phyloP scores from a whole-genome alignment of 1,140 invertebrate species.

The Diachasmimorpha longicaudata region DNA sequence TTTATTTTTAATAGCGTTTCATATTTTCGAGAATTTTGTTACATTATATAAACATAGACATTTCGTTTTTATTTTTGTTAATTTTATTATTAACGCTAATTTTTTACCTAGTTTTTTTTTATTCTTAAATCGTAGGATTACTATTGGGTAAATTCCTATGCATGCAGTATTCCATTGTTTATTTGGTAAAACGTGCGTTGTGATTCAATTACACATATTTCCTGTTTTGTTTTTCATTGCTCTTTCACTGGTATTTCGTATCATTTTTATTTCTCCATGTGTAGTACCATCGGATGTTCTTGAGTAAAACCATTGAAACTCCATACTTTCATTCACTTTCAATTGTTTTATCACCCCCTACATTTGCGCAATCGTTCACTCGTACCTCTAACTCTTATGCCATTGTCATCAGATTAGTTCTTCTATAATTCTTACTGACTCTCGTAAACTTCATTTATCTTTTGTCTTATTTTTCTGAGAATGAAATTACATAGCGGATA shows the following conservation, averaged over 20 bases:
- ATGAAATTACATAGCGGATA: not conserved
- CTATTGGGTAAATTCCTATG: slow-evolving; percentile 28
- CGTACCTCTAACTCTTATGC: not conserved
- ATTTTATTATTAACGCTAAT: slow-evolving; percentile 15
- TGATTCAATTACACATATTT: slow-evolving; percentile 28
- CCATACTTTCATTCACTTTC: not conserved
- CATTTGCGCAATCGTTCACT: not conserved
- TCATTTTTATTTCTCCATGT: not conserved
- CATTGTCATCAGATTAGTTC: not conserved
- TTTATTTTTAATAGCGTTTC: slow-evolving; percentile 36
- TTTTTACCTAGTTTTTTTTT: slow-evolving; percentile 21
- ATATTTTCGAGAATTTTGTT: slow-evolving; percentile 30
- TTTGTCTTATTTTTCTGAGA: not conserved
- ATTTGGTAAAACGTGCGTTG: slow-evolving; percentile 37
- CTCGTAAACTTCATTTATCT: not conserved
- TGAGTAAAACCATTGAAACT: not conserved
- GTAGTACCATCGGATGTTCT: not conserved
- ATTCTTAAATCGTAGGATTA: slow-evolving; percentile 20
- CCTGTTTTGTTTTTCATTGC: not conserved
- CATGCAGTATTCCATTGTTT: slow-evolving; percentile 37
- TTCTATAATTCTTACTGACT: not conserved
- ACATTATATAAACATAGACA: slow-evolving; percentile 38
- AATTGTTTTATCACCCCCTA: not conserved
- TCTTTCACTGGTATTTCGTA: not conserved
- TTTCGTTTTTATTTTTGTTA: slow-evolving; percentile 17